Conservation (phyloP, 2,113 vertebrate species). For the Eulemur rufifrons region DNA sequence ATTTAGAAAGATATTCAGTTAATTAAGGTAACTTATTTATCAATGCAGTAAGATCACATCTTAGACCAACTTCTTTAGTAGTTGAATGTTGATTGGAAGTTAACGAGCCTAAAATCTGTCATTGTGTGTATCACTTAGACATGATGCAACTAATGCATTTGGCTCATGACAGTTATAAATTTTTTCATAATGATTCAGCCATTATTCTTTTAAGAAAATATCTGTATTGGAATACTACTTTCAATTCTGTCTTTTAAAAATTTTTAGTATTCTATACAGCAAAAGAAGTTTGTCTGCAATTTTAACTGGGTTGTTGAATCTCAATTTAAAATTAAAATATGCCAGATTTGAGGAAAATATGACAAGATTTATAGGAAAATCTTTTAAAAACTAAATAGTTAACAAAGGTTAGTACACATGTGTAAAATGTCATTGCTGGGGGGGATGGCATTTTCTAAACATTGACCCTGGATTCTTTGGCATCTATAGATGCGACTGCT, state of each 20-base stretch:
- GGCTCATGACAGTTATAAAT: background rate
- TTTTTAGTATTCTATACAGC: background rate
- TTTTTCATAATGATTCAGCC: background rate
- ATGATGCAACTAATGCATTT: background rate
- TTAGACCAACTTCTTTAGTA: background rate
- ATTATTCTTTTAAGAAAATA: background rate
- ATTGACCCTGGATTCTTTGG: background rate
- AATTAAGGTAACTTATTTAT: no score
- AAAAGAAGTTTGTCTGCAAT: background rate
- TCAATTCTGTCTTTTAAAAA: background rate
- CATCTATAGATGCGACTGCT: background rate
- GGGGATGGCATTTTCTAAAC: background rate
- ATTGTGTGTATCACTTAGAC: background rate
- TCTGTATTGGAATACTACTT: background rate
- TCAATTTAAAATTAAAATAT: conserved; percentile 24
- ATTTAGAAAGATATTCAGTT: background rate
- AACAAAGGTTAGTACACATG: background rate
- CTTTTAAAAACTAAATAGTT: conserved; percentile 21
- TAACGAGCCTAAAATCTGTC: background rate
- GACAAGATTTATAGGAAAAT: background rate
- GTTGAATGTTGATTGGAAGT: background rate
- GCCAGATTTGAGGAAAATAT: background rate
- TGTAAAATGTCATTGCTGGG: background rate
- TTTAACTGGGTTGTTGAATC: background rate
- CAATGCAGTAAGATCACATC: background rate